phyloP scores from a whole-genome alignment of 2,113 vertebrate species.

The Mobula hypostoma region DNA sequence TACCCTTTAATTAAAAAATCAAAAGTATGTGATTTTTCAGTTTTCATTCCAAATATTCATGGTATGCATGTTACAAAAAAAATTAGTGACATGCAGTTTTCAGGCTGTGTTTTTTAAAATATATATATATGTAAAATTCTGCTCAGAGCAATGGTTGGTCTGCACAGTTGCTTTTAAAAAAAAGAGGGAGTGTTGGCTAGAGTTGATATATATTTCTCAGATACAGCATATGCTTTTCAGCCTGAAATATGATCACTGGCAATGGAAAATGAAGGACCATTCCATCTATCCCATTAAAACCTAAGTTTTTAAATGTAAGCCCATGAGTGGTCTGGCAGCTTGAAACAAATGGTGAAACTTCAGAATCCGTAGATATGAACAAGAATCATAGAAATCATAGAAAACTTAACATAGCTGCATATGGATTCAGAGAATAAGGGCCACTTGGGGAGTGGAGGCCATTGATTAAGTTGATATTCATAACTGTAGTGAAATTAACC shows the following conservation, averaged over 20 bases:
- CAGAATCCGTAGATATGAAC: not conserved
- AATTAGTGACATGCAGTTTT: too few species aligned
- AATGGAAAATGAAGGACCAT: not conserved
- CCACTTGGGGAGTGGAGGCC: not conserved
- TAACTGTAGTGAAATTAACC: not conserved
- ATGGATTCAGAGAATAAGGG: not conserved
- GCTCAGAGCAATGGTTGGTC: too few species aligned
- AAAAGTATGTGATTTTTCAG: too few species aligned
- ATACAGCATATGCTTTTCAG: not conserved
- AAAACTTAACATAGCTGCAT: not conserved
- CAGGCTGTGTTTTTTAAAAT: too few species aligned
- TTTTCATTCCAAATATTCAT: too few species aligned
- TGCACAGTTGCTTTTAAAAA: too few species aligned
- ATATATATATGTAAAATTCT: too few species aligned
- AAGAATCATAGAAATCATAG: not conserved
- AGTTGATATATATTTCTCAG: not conserved
- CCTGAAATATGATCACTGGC: not conserved
- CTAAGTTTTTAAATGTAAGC: not conserved
- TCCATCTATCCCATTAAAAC: not conserved
- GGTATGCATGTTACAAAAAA: too few species aligned
- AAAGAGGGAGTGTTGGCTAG: too few species aligned
- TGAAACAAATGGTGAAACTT: not conserved
- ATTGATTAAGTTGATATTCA: not conserved
- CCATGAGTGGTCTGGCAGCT: not conserved
- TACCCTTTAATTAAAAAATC: too few species aligned